Base-by-base conservation (phyloP, 2,888 invertebrate species). In the Epirrhoe alternata region DNA sequence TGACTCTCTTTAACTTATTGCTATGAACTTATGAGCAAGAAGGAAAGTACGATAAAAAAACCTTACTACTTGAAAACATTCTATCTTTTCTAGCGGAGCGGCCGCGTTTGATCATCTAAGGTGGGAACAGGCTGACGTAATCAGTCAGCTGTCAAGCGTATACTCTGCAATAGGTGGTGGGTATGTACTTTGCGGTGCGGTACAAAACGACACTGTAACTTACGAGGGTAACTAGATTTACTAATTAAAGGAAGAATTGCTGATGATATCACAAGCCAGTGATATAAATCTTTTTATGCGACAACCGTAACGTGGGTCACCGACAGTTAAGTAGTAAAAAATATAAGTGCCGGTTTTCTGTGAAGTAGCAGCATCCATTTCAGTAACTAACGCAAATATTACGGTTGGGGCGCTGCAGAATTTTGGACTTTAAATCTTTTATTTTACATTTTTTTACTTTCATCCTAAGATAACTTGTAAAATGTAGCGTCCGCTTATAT, bases 401-500 rank as follows among this genome's bases (percentile, higher is more conserved):
- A 42, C n/a, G 35, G 49, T n/a, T 50, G 50, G 38, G 42, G 3
- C 31, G 56, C 58, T 53, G 30, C 50, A 57, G 24, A 45, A 57
- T 58, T 64, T 56, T 17, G 14, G 51, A 31, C 63, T 42, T 50
- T 52, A 53, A 47, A 52, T 47, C 33, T 59, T 67, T 30, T 59
- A 52, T 47, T 17, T 33, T 70, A 69, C 75, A 74, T 75, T 77
- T 78, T 77, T 78, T 78, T 75, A 75, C 74, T 72, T 73, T 66
- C 71, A 77, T 79, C 80, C 78, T 82, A 80, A 84, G 76, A 77
- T 78, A 79, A 80, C 80, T 77, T 78, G 75, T 76, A 68, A 71
- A 71, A 70, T 73, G 68, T 64, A 71, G 74, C 74, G 74, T 77
- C 70, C 77, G 64, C 75, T 70, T 72, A 72, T 76, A 83, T 81